phyloP scores from a whole-genome alignment of 2,113 vertebrate genomes.

The Lepus timidus region DNA sequence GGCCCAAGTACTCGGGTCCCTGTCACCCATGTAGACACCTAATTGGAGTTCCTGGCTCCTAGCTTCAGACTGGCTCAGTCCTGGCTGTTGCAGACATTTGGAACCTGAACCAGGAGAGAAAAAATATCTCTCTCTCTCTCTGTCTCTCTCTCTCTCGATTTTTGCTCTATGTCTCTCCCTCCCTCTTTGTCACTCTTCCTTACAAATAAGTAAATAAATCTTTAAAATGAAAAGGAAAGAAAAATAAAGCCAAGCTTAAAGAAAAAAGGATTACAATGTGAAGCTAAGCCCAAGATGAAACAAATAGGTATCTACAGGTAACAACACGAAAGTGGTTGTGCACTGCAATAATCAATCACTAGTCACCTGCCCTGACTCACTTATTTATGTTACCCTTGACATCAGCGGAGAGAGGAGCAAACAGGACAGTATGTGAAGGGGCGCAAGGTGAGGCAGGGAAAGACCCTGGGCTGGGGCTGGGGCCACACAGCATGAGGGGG shows the following conservation, averaged over 20 bases:
- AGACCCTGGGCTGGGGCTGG: background rate
- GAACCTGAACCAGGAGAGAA: no score
- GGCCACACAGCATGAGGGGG: fast-evolving
- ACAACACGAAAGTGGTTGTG: background rate
- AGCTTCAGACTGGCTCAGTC: no score
- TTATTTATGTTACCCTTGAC: background rate
- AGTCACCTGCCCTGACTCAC: background rate
- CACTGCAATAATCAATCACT: no score
- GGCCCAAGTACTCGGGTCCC: no score
- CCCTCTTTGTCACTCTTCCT: no score
- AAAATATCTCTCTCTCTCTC: no score
- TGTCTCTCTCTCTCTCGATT: no score
- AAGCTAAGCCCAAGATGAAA: background rate
- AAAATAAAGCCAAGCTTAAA: background rate
- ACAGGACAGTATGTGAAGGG: background rate
- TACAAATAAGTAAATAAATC: no score
- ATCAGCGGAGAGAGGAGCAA: background rate
- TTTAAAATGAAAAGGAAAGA: background rate
- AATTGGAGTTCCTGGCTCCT: no score
- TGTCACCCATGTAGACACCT: no score
- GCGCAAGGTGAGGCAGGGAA: background rate
- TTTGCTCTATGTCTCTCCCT: no score
- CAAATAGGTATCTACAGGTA: background rate
- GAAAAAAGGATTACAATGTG: background rate
- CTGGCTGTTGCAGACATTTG: no score